phyloP scores from a whole-genome alignment of 2,888 invertebrate species.

The Tethea ocularis region DNA sequence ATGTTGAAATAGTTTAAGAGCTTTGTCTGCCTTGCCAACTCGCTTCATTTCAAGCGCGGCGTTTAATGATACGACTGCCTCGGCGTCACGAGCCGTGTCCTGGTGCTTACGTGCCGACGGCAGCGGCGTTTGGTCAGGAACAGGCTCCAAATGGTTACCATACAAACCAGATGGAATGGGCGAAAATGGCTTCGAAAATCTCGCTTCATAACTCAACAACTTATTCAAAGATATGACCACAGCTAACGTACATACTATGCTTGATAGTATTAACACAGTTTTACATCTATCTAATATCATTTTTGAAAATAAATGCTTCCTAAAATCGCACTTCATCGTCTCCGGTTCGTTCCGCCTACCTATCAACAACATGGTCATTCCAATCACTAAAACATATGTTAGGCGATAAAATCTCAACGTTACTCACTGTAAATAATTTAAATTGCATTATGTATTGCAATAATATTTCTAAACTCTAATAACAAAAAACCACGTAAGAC shows the following conservation, averaged over 20 bases:
- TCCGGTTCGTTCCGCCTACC: conserved; percentile 59
- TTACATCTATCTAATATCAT: conserved; percentile 74
- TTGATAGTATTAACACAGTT: conserved; percentile 73
- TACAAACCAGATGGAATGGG: conserved; percentile 73
- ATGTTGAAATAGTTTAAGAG: conserved; percentile 93
- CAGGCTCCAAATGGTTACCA: conserved; percentile 67
- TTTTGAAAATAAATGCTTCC: conserved; percentile 59
- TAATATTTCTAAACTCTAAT: conserved; percentile 67
- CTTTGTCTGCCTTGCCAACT: conserved; percentile 93
- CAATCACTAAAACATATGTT: conserved; percentile 42
- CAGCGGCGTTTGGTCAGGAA: conserved; percentile 49
- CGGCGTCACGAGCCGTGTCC: conserved; percentile 76
- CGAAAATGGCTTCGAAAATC: conserved; percentile 68
- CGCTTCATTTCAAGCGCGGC: conserved; percentile 93
- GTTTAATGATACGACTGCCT: conserved; percentile 93
- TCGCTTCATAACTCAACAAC: conserved; percentile 66
- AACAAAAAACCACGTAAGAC: conserved; percentile 72
- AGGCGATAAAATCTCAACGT: conserved; percentile 50
- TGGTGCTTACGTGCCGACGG: conserved; percentile 37
- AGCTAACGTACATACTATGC: conserved; percentile 71
- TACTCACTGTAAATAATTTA: conserved; percentile 54
- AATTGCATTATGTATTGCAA: conserved; percentile 68
- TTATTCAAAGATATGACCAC: conserved; percentile 71
- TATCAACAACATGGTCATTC: conserved; percentile 70
- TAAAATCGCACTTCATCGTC: conserved; percentile 64